Base-by-base conservation (phyloP, 2,113 vertebrate species). In the Mormyrus iriodes region DNA sequence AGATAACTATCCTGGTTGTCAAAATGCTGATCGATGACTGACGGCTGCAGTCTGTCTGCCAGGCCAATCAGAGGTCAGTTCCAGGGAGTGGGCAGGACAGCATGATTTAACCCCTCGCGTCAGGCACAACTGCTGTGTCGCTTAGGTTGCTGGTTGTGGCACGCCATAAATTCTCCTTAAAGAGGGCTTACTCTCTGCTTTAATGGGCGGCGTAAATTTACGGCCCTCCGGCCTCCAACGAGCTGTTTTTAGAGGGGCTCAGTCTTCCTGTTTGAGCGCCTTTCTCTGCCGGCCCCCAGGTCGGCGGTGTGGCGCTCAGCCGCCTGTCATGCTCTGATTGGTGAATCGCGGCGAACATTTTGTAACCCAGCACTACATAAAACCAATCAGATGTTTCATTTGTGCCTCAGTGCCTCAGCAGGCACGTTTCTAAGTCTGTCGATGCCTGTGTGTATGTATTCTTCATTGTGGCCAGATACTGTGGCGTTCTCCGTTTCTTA, bases 151-250 rank as follows among this genome's bases (percentile, higher is more conserved):
- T 91, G 92, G 91, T 83, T 91, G 92, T 93, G 93, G 92, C 92
- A 92, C 88, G 24, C 93, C 91, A 93, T 96, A 95, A 95, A 95
- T 96, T 92, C 91, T 93, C 92, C 93, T 91, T 93, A 95, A 96
- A 96, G 93, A 94, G 93, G 94, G 93, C 95, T 95, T 94, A 94
- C 92, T 93, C 94, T 94, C 94, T 92, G 93, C 94, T 96, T 96
- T 95, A 95, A 95, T 95, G 93, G 94, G 88, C 58, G 91, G 88
- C 91, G 91, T 94, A 96, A 95, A 96, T 96, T 94, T 94, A 92
- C 53, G 2, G 90, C 73, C 88, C 88, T 88, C 83, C 88, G 92
- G 90, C 91, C 90, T 46, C 88, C 79, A 89, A 84, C 91, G 90
- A 91, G 87, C 90, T 93, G 84, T 94, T 94, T 94, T 92, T 91